phyloP scores from a whole-genome alignment of 2,113 vertebrate species.

The Pteruthius melanotis region DNA sequence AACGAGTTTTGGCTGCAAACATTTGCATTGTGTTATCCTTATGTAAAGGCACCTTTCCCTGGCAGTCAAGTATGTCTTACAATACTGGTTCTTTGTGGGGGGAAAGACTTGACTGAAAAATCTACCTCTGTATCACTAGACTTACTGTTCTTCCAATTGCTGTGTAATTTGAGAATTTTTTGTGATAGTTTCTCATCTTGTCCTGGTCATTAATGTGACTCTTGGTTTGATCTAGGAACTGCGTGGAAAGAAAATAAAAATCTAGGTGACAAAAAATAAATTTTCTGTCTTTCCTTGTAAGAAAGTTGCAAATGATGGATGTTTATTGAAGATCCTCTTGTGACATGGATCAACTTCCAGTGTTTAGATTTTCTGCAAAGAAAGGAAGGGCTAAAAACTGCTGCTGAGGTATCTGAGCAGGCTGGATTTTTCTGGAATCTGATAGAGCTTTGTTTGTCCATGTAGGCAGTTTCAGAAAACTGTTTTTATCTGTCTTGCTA shows the following conservation, averaged over 20 bases:
- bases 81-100: neutral
- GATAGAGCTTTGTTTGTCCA: neutral
- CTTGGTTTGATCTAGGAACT: neutral
- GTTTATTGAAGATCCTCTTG: neutral
- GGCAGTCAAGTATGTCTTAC: neutral
- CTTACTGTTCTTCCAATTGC: neutral
- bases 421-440: neutral
- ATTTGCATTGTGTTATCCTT: neutral
- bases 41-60: neutral
- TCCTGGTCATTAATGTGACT: neutral
- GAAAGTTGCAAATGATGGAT: neutral
- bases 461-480: neutral
- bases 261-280: neutral
- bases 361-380: neutral
- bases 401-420: neutral
- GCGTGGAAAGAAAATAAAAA: neutral
- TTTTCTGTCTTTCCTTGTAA: neutral
- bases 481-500: neutral
- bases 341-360: neutral
- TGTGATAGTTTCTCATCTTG: neutral
- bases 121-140: neutral
- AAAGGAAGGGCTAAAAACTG: neutral
- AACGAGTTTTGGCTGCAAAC: neutral
- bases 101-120: neutral
- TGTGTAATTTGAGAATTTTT: neutral